Base-by-base conservation (phyloP, 2,888 invertebrate species). In the Diaphora mendica region DNA sequence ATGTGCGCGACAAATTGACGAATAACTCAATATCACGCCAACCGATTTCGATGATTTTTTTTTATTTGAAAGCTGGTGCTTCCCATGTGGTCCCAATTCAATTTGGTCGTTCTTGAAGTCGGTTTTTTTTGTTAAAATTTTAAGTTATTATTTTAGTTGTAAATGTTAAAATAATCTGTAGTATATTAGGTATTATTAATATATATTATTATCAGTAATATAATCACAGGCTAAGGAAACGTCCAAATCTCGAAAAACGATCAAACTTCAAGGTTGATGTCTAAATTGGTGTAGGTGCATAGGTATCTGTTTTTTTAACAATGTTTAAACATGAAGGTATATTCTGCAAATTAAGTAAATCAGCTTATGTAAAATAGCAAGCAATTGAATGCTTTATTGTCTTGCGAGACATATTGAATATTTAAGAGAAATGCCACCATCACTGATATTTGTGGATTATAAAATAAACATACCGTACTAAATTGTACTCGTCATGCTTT, bases 191-290 rank as follows among this genome's bases (percentile, higher is more conserved):
- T 33, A 3, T 33, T 1, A 3, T 3, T 33, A 33, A 33, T 75
- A 62, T 59, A 72, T 75, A 64, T 59, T 44, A 23, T 77, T 86
- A 85, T 86, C 71, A 26, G 59, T 72, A 66, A 51, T 66, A 35
- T 66, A 73, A 73, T 70, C 59, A 69, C 72, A 65, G 66, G 55
- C 30, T 26, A 48, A 73, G 73, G 74, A 68, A 72, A 78, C 71
- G 71, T 59, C 48, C 66, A 17, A 30, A 62, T 26, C 59, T 26
- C 30, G 30, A 30, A 62, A 30, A 62, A 62, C 62, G 17, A 62
- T 30, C 62, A 30, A 62, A 5, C 17, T 62, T 62, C 62, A 62
- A 62, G 17, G 30, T 59, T 26, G n/a, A 59, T 59, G 15, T 26
- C 59, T 62, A 62, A 62, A 17, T 59, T 15, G 4, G 15, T 30